Evolutionary conservation across 2,888 invertebrate species (phyloP).

Genomic region (Lissocephala sabroskyi): DNA sequence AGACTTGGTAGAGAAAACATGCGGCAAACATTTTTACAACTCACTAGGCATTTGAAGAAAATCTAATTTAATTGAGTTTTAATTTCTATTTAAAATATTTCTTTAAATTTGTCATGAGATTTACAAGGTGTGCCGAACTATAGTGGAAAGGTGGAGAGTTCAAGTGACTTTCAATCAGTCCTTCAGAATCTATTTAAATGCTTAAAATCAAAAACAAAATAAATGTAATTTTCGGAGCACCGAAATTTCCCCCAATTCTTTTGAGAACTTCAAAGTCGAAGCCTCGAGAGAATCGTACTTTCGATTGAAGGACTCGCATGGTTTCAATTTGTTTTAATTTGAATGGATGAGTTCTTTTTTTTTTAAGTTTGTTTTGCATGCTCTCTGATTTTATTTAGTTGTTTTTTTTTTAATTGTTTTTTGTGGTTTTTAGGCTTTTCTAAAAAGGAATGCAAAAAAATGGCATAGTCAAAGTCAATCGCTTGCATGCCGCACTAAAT

Average conservation of each 20-base stretch:
- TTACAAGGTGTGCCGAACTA: constrained; percentile 35
- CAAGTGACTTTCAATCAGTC: too few relatives aligned
- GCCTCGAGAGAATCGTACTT: too few relatives aligned
- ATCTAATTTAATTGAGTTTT: too few relatives aligned
- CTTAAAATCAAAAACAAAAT: too few relatives aligned
- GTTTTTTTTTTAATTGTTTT: background rate
- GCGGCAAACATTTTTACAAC: constrained; percentile 56
- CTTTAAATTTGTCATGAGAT: too few relatives aligned
- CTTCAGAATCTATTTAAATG: too few relatives aligned
- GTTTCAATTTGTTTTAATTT: too few relatives aligned
- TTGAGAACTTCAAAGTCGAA: too few relatives aligned
- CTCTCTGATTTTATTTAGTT: constrained; percentile 18
- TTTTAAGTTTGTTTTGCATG: constrained; percentile 25
- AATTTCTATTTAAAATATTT: constrained; percentile 29
- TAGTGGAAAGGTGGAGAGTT: too few relatives aligned
- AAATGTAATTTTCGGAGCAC: too few relatives aligned
- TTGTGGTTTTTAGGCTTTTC: constrained; percentile 3
- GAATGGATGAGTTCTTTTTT: constrained; percentile 15
- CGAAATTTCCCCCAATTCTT: too few relatives aligned
- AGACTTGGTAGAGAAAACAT: constrained; percentile 25
- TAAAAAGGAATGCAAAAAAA: background rate
- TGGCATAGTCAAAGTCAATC: constrained; percentile 13
- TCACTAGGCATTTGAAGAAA: constrained; percentile 41
- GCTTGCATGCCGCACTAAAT: constrained; percentile 37
- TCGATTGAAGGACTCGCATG: too few relatives aligned